Evolutionary conservation across 37 sponge, comb jelly and placozoan genomes (phyloP), one percentile per base, ranked within the genome.

Genomic region (Halisarca cf. caerulea): DNA sequence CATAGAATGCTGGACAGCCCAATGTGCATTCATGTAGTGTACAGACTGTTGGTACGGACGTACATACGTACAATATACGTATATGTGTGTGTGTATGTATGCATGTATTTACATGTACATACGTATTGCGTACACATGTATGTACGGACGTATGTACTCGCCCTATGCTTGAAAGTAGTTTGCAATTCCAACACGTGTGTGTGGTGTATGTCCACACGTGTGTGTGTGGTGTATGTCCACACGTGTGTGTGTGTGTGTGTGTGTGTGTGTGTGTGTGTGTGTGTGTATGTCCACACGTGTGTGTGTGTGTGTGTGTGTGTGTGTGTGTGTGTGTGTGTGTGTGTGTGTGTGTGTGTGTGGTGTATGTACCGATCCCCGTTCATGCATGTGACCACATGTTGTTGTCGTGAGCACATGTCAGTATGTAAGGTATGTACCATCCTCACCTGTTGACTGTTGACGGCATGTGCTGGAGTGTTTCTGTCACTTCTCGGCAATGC

Each of bases 241-340:
- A 4, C 3, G 34, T 30, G 69, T 68, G 69, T 68, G 69, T 68
- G 69, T 68, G 69, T 68, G 69, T 68, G 69, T 68, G 69, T 68
- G 69, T 68, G 69, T 68, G 69, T 68, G 69, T 68, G 30, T 68
- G 69, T 62, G 64, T 62, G 64, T 62, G 64, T 62, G 64, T 62
- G 64, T 62, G 64, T 62, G 64, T 62, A 23, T 62, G 64, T 27
- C 18, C 15, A 6, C 15, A 15, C 15, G 64, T 62, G 30, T 62
- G 64, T 62, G 30, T 62, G 64, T 27, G 30, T 62, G 64, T 23
- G 64, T 62, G 64, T 62, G 64, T 27, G 64, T 62, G 64, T 62
- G 64, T 62, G 64, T 62, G 64, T 27, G 30, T 23, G 30, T 62
- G 64, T 62, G 64, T 62, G 30, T 62, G 64, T 27, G 64, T 27